These are phyloP conservation scores for Sebastes vulpes DNA, from an alignment of 2,797 vertebrate species.

Conservation along the genomic window DNA sequence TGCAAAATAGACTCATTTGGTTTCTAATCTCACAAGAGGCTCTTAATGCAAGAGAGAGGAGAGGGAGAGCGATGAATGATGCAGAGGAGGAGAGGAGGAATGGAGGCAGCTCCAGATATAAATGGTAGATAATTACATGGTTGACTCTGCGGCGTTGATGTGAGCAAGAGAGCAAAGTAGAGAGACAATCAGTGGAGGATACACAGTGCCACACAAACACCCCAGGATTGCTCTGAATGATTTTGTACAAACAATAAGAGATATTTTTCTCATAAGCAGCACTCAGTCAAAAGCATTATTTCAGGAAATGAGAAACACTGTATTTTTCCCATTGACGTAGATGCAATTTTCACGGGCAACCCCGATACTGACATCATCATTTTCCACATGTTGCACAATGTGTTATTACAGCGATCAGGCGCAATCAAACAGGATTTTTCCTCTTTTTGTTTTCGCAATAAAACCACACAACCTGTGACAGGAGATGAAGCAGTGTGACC, in stretches of 20 bases:
- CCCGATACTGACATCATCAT: background rate
- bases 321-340: background rate
- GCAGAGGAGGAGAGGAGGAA: slow-evolving; percentile 9
- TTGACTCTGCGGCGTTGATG: slow-evolving; percentile 19
- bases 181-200: background rate
- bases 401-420: background rate
- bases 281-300: background rate
- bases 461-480: background rate
- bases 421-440: background rate
- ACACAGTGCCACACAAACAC: background rate
- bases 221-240: background rate
- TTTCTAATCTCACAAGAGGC: slow-evolving; percentile 24
- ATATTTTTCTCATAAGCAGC: background rate
- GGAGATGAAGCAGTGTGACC: background rate
- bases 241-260: background rate
- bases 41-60: slow-evolving; percentile 6
- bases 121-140: slow-evolving; percentile 54
- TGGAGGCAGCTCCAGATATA: slow-evolving; percentile 27
- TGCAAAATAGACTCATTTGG: slow-evolving; percentile 17
- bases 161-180: slow-evolving; percentile 15
- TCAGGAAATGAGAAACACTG: background rate
- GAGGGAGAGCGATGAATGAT: background rate
- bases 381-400: background rate
- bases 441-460: background rate
- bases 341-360: background rate